Percentiles rank a stretch among this genome's conserved stretches.
These are phyloP conservation scores for Budorcas taxicolor DNA, from an alignment of 2,113 vertebrate species.

Conservation along the genomic window DNA sequence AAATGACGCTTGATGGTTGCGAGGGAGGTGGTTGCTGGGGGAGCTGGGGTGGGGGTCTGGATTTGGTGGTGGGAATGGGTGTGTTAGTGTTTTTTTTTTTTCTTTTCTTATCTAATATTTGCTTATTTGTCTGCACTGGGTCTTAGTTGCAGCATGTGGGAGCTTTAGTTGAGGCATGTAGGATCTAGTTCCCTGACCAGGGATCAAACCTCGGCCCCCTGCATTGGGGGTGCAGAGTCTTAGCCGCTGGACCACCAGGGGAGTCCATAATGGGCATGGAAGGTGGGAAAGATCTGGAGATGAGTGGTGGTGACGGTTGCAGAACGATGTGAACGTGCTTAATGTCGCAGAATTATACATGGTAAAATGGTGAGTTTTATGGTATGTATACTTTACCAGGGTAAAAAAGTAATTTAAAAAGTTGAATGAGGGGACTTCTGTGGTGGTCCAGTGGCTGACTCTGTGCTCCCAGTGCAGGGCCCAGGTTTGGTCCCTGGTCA, in stretches of 20 bases:
- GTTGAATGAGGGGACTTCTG: background rate
- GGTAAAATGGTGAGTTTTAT: background rate
- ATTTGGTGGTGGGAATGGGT: background rate
- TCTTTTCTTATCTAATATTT: background rate
- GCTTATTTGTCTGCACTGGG: background rate
- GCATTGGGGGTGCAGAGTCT: background rate
- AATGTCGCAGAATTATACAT: background rate
- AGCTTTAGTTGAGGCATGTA: background rate
- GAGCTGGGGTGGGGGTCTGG: background rate
- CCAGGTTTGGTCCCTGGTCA: background rate
- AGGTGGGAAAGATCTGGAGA: background rate
- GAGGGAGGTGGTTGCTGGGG: background rate
- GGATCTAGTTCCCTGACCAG: background rate
- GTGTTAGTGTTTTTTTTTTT: background rate
- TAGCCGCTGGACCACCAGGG: background rate
- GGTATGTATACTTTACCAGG: background rate
- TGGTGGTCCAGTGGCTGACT: background rate
- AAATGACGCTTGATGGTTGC: conserved; percentile 26
- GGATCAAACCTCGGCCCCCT: background rate
- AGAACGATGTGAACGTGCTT: background rate
- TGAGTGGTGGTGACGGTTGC: background rate
- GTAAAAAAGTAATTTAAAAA: background rate
- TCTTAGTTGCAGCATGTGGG: background rate
- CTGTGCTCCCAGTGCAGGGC: background rate
- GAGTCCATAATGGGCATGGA: background rate